Evolutionary conservation across 2,113 vertebrate species (phyloP).

Genomic region (Calidris pygmaea): DNA sequence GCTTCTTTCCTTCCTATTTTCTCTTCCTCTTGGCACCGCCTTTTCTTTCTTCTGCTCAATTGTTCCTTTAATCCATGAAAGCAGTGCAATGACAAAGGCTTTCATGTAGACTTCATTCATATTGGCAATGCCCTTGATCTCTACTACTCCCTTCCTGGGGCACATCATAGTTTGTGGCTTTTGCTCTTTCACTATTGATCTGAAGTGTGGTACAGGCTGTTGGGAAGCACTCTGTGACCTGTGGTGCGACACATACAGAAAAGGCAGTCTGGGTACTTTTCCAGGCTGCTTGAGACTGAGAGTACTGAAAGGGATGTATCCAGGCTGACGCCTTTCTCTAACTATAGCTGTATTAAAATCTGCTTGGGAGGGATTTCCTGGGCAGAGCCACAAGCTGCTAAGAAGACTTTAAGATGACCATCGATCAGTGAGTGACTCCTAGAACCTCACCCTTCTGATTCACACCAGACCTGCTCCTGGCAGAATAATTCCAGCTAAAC

Average conservation of each 20-base stretch:
- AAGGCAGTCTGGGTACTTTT: background rate
- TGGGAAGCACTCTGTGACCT: constrained; percentile 27
- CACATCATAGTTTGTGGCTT: constrained; percentile 10
- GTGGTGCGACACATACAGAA: background rate
- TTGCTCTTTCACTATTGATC: constrained; percentile 27
- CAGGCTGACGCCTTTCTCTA: background rate
- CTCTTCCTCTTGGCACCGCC: constrained; percentile 52
- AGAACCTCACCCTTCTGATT: background rate
- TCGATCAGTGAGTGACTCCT: background rate
- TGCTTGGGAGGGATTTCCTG: background rate
- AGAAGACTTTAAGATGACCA: background rate
- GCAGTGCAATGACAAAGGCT: background rate
- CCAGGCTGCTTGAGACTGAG: background rate
- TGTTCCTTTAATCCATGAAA: constrained; percentile 53
- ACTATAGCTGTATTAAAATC: background rate
- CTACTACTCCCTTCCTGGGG: constrained; percentile 18
- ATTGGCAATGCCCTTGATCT: constrained; percentile 44
- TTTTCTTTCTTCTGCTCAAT: constrained; percentile 54
- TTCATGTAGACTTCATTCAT: constrained; percentile 49
- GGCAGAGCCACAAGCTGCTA: background rate
- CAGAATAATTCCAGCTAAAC: background rate
- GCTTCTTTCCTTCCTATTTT: constrained; percentile 31
- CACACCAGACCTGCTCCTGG: background rate
- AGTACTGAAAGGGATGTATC: background rate
- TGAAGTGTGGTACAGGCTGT: background rate